Evolutionary conservation across 1,140 invertebrate genomes (phyloP), one percentile per base, ranked within the genome.

Genomic region (Hesperophylax magnus): DNA sequence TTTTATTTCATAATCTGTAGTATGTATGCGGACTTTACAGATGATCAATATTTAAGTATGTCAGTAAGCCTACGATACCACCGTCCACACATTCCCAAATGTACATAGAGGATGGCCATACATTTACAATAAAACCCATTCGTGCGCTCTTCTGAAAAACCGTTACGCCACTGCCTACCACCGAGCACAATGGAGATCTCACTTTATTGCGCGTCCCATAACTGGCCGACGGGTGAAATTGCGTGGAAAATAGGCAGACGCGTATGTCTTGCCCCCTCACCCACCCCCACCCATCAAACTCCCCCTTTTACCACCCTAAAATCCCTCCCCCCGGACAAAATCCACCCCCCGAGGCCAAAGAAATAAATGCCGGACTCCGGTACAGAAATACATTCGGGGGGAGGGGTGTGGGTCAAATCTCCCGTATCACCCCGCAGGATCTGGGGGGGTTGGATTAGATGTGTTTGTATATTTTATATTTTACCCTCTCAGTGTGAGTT

Each of bases 171-270:
- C 72, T 52, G 47, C 34, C 20, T 52, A 53, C 47, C 18, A 53
- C 69, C 27, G 72, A 58, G 27, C 27, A 76, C 72, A 76, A 76
- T 60, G 54, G 72, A 76, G 54, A 60, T 76, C 54, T 58, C 54
- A 76, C 80, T 83, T 83, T 83, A 83, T 79, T 83, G 82, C 78
- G 69, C 79, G 69, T 72, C 61, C 79, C 76, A 74, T 83, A 83
- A 83, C 82, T 83, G 77, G 82, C 69, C 82, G 61, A 81, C 79
- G 79, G 65, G 79, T 60, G 79, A 83, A 83, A 83, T 83, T 83
- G 82, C 80, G 82, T 83, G 82, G 82, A 83, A 83, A 83, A 83
- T 83, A 83, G 82, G 79, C 80, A 69, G 52, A 78, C 77, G 63
- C 63, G 77, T 69, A 69, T 56, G 77, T 78, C 77, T 78, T 78